Evolutionary conservation across 35 echinoderm and acorn worm genomes (phyloP).

Genomic region (Heliocidaris tuberculata): DNA sequence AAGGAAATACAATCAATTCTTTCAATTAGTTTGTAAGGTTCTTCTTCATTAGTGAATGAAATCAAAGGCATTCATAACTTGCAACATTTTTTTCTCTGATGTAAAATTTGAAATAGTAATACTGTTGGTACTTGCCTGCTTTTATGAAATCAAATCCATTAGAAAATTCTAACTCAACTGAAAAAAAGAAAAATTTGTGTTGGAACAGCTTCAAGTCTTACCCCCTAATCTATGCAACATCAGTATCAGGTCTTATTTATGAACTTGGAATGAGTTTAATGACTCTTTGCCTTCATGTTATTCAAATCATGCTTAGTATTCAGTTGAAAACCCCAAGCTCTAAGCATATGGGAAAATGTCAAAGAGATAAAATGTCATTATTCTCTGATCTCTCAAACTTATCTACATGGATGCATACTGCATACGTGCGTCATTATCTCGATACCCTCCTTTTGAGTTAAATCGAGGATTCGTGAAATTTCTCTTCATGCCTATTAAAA

Average conservation of each 20-base stretch:
- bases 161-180: no score
- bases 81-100: no score
- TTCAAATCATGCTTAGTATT: background rate
- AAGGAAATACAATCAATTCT: no score
- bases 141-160: no score
- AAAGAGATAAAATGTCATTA: background rate
- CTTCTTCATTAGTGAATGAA: no score
- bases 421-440: background rate
- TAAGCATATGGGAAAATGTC: background rate
- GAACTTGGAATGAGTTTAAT: background rate
- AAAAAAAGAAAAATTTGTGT: no score
- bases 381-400: background rate
- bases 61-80: no score
- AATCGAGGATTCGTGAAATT: background rate
- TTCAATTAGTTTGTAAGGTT: no score
- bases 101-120: no score
- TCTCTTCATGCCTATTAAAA: conserved; percentile 3
- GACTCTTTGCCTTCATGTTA: background rate
- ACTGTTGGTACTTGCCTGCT: no score
- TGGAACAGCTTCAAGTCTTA: background rate
- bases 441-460: background rate
- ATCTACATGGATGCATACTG: background rate
- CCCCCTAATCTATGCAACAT: background rate
- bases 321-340: background rate
- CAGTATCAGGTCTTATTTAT: background rate